phyloP scores from a whole-genome alignment of 1,140 invertebrate genomes.

The Pseudomyrmex gracilis region DNA sequence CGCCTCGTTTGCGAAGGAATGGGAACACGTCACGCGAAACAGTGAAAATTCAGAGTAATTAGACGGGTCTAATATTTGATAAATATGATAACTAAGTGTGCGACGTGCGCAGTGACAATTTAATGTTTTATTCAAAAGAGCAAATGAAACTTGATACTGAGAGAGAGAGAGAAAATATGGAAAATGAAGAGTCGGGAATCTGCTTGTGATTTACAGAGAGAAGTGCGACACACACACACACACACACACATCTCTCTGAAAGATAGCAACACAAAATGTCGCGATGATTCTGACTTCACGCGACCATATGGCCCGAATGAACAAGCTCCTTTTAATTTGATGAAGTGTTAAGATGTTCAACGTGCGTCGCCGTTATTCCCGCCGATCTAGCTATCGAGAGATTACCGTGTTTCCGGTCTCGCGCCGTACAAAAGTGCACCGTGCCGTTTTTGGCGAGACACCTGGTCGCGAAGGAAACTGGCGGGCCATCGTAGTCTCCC shows the following conservation, averaged over 20 bases:
- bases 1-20: conserved; percentile 24
- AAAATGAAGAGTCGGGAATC: not conserved
- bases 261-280: not conserved
- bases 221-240: too few relatives aligned
- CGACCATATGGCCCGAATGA: conserved; percentile 10
- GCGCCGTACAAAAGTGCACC: conserved; percentile 1
- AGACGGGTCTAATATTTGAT: not conserved
- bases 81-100: not conserved
- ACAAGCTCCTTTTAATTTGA: conserved; percentile 43
- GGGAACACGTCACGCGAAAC: conserved; percentile 1
- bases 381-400: conserved; percentile 18
- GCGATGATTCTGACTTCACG: not conserved
- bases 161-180: not conserved
- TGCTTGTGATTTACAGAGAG: too few relatives aligned
- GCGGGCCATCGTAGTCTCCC: not conserved
- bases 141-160: not conserved
- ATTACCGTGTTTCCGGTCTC: conserved; percentile 29
- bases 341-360: conserved; percentile 29
- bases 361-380: not conserved
- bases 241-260: too few relatives aligned
- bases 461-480: conserved; percentile 34
- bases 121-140: not conserved
- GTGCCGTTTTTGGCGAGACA: conserved; percentile 41
- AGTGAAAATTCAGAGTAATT: conserved; percentile 25
- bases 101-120: not conserved